Conservation (phyloP, 2,113 vertebrate genomes). For the Passer montanus region DNA sequence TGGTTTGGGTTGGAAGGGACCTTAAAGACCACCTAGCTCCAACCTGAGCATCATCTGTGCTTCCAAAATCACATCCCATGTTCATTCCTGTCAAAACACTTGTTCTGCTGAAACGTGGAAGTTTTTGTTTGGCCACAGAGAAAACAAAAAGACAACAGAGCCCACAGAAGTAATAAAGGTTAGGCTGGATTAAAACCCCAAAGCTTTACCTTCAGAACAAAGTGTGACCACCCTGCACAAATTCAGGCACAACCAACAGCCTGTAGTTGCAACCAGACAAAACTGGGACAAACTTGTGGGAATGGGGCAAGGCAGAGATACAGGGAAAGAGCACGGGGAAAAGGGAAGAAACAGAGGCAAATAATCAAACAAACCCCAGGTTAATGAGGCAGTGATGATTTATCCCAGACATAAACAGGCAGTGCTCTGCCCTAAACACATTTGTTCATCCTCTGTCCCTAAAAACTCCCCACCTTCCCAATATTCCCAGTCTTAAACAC, state of each 20-base stretch:
- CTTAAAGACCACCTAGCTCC: no score
- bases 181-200: neutral
- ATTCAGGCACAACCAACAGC: neutral
- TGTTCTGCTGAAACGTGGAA: neutral
- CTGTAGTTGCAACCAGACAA: fast-evolving
- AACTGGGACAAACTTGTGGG: neutral
- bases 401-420: neutral
- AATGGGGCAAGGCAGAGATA: neutral
- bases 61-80: neutral
- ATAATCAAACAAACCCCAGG: neutral
- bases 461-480: neutral
- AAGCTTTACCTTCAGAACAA: neutral
- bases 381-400: neutral
- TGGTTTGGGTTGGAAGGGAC: neutral
- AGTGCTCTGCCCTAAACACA: neutral
- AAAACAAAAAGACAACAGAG: neutral
- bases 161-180: no score
- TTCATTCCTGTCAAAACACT: neutral
- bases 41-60: neutral
- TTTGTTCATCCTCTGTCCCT: neutral
- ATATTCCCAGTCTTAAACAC: neutral
- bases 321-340: fast-evolving
- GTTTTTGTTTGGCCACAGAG: no score
- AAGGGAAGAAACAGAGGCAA: neutral
- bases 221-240: neutral